Evolutionary conservation across 1,140 invertebrate genomes (phyloP), one percentile per base, ranked within the genome.

Genomic region (Venturia canescens): DNA sequence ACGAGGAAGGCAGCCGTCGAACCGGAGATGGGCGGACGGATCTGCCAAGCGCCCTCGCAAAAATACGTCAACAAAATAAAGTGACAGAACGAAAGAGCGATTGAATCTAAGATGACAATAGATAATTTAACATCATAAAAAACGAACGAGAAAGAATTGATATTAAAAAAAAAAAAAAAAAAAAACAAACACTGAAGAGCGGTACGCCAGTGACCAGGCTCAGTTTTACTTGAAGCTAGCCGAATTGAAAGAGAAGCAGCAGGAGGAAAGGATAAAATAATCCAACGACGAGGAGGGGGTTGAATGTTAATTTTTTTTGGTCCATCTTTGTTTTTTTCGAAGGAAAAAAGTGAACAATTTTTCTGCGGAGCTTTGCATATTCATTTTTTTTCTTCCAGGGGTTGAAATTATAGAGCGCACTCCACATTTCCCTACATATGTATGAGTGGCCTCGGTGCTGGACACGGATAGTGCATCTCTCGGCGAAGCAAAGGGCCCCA

Each of bases 371-470:
- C 82, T 83, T 83, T 90, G 88, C 88, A 90, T 90, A 90, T 90
- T 90, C 87, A 90, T 90, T 90, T 89, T 89, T 89, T 87, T 88
- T 15, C 13, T 66, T 23, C 26, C 60, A 57, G 21, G 53, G 21
- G 53, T 23, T 27, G 21, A 13, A 66, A 23, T 26, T 66, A 29
- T 27, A 66, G 13, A 23, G 60, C 60, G 13, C 21, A 23, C 23
- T 66, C 53, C 1, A 23, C 53, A n/a, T 3, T 44, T 23, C 53
- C 80, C 87, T 89, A 87, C 89, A 90, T 90, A 89, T 90, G 89
- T 87, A 90, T 90, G 89, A 90, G 89, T 87, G 87, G 26, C 60
- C 23, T 89, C 26, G 60, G 85, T 88, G 83, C 81, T 86, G 87
- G 84, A 87, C 87, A 71, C 80, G 27, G 78, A 53, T 80, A 85